Conservation (phyloP, 2,888 invertebrate genomes). For the Troides aeacus region DNA sequence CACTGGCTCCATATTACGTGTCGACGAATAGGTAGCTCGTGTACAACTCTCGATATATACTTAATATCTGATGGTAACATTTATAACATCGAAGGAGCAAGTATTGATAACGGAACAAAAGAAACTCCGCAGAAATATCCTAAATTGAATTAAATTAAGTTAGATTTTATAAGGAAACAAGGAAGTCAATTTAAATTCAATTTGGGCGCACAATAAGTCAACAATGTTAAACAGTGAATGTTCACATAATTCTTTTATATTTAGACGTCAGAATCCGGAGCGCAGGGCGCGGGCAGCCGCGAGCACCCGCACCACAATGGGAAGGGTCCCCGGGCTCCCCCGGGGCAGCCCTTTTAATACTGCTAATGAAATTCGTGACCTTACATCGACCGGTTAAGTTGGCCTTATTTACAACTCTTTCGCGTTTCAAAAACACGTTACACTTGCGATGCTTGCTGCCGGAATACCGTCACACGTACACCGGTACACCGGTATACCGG, state of each 20-base stretch:
- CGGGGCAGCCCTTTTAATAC: constrained; percentile 55
- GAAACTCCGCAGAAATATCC: neutral
- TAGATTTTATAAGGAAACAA: constrained; percentile 12
- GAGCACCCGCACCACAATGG: constrained; percentile 24
- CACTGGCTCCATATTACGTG: too few relatives aligned
- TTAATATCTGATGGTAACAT: too few relatives aligned
- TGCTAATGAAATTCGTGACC: constrained; percentile 67
- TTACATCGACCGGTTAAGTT: constrained; percentile 38
- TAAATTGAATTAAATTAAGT: neutral
- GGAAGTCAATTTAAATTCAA: constrained; percentile 27
- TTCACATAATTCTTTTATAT: constrained; percentile 29
- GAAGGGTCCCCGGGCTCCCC: constrained; percentile 43
- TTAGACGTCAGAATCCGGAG: constrained; percentile 25
- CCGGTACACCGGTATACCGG: too few relatives aligned
- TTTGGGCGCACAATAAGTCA: constrained; percentile 24
- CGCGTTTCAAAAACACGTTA: constrained; percentile 7
- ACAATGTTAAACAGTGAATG: constrained; percentile 27
- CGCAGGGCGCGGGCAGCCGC: constrained; percentile 18
- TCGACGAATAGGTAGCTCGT: too few relatives aligned
- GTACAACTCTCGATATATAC: too few relatives aligned
- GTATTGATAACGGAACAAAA: too few relatives aligned
- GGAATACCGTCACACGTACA: too few relatives aligned
- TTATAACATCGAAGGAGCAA: too few relatives aligned
- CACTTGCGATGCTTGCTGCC: too few relatives aligned
- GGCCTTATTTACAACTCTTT: constrained; percentile 28